Evolutionary conservation across 35 echinoderm and acorn worm genomes (phyloP).

Genomic region (Chiridota heheva): DNA sequence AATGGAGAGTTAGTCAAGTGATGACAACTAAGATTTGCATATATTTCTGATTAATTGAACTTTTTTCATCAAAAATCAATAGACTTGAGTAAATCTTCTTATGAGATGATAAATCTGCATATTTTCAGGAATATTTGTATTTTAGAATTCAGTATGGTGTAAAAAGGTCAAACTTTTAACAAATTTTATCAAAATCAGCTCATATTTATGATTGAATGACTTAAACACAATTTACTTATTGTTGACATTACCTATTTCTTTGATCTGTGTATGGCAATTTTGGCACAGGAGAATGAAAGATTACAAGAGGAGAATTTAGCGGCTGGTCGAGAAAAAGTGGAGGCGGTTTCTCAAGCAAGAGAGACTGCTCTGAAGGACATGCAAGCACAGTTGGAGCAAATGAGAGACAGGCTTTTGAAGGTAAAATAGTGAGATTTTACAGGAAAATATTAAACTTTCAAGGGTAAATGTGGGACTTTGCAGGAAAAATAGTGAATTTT

Average conservation of each 20-base stretch:
- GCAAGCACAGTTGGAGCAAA: constrained; percentile 74
- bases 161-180: too few relatives aligned
- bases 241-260: not conserved
- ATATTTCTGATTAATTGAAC: too few relatives aligned
- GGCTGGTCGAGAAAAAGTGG: constrained; percentile 86
- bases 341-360: constrained; percentile 88
- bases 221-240: not conserved
- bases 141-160: too few relatives aligned
- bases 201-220: not conserved
- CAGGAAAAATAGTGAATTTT: too few relatives aligned
- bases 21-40: too few relatives aligned
- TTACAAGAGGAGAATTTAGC: constrained; percentile 72
- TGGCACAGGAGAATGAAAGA: constrained; percentile 83
- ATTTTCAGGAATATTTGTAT: too few relatives aligned
- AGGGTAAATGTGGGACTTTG: not conserved
- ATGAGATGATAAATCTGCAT: too few relatives aligned
- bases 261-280: not conserved
- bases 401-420: constrained; percentile 78
- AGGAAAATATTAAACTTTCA: not conserved
- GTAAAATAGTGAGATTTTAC: constrained; percentile 14
- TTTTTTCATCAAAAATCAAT: too few relatives aligned
- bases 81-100: too few relatives aligned
- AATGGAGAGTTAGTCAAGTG: too few relatives aligned
- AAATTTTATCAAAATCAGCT: not conserved
- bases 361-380: constrained; percentile 83